Conservation (phyloP, 2,888 invertebrate species). For the Lasioglossum pauxillum region DNA sequence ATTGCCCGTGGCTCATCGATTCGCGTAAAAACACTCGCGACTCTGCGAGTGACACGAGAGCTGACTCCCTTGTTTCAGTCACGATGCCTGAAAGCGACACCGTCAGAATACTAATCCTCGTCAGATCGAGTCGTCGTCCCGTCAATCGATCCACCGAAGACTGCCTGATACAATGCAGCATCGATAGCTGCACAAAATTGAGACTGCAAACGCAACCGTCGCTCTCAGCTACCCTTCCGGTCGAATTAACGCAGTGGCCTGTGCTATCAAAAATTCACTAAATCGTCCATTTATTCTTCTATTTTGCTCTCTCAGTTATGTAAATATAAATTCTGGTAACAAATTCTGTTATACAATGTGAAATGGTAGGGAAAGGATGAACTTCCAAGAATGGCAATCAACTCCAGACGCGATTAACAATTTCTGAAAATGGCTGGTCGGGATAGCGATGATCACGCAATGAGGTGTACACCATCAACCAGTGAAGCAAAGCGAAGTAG, state of each 20-base stretch:
- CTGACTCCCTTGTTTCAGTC: constrained; percentile 46
- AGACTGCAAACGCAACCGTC: not conserved
- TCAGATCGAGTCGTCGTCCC: constrained; percentile 33
- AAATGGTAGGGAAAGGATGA: not conserved
- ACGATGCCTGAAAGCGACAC: constrained; percentile 41
- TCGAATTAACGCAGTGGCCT: not conserved
- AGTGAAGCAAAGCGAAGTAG: not conserved
- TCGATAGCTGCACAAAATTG: not conserved
- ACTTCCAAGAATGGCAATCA: not conserved
- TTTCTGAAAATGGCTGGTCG: not conserved
- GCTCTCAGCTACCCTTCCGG: not conserved
- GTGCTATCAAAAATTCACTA: not conserved
- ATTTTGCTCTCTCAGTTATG: not conserved
- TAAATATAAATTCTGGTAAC: not conserved
- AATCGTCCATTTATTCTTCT: not conserved
- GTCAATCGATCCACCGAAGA: constrained; percentile 7
- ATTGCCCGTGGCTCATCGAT: constrained; percentile 42
- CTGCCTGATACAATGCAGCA: not conserved
- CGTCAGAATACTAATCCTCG: constrained; percentile 49
- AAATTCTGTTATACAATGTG: not conserved
- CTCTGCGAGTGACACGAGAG: constrained; percentile 51
- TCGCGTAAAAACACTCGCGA: constrained; percentile 45
- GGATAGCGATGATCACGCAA: not conserved
- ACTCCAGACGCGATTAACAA: not conserved
- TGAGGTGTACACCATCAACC: not conserved